A percentile compares a stretch with the other conserved stretches of the same genome.
These are phyloP conservation scores for Steinernema carpocapsae DNA, from an alignment of 2,888 invertebrate genomes.

Conservation along the genomic window DNA sequence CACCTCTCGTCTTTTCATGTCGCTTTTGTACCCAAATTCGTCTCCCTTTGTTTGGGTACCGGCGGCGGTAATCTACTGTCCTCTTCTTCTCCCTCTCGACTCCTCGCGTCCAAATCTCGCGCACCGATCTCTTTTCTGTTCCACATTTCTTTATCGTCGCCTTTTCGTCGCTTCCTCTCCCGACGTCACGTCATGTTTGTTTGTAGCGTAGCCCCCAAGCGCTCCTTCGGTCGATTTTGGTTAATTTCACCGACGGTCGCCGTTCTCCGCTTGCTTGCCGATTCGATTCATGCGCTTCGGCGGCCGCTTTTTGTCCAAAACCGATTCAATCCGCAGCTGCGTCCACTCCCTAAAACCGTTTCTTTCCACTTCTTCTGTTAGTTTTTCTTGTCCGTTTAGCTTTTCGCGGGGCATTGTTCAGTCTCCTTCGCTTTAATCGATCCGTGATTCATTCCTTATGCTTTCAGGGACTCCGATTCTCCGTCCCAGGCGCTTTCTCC, in stretches of 20 bases:
- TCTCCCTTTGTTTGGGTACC: conserved; percentile 15
- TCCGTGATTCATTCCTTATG: no score
- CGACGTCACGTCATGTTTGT: conserved; percentile 18
- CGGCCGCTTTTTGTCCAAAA: not conserved
- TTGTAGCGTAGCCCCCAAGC: conserved; percentile 1
- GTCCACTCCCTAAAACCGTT: not conserved
- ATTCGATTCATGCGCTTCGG: not conserved
- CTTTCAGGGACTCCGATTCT: no score
- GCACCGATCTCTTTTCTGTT: conserved; percentile 12
- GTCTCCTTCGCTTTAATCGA: no score
- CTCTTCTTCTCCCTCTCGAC: conserved; percentile 13
- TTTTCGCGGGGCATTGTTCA: no score
- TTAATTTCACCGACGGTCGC: conserved; percentile 5
- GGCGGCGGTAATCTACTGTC: not conserved
- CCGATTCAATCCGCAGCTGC: not conserved
- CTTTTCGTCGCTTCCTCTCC: conserved; percentile 13
- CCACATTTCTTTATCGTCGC: conserved; percentile 12
- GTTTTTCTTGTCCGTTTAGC: no score
- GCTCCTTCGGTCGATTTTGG: not conserved
- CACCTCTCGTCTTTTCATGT: no score
- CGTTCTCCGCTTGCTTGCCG: not conserved
- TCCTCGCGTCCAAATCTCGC: conserved; percentile 15
- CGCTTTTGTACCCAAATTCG: conserved; percentile 6
- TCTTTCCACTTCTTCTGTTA: not conserved
- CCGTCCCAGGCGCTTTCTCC: no score